These are phyloP conservation scores for Steinernema hermaphroditum DNA, from an alignment of 2,888 invertebrate species.

Conservation along the genomic window DNA sequence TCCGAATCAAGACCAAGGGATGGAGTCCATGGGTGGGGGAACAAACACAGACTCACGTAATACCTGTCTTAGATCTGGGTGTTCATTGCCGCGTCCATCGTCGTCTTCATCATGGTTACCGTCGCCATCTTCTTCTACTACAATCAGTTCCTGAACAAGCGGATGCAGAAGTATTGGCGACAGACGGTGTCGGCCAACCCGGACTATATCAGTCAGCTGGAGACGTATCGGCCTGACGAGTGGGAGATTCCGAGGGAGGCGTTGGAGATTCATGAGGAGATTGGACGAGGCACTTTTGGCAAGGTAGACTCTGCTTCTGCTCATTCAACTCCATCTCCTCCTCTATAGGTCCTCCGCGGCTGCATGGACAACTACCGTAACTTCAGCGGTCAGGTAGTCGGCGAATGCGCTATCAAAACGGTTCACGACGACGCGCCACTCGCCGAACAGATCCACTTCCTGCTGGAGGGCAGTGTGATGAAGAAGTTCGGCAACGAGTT, in stretches of 20 bases:
- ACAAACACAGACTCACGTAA: background rate
- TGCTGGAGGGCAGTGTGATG: constrained; percentile 64
- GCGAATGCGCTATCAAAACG: constrained; percentile 65
- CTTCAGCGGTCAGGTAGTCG: constrained; percentile 56
- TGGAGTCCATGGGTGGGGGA: constrained; percentile 42
- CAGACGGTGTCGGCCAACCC: constrained; percentile 78
- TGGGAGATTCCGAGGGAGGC: constrained; percentile 79
- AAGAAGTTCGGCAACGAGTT: constrained; percentile 62
- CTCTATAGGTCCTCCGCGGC: constrained; percentile 42
- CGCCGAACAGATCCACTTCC: constrained; percentile 60
- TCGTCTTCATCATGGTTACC: constrained; percentile 35
- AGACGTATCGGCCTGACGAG: constrained; percentile 77
- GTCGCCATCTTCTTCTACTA: constrained; percentile 28
- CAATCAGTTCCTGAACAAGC: constrained; percentile 32
- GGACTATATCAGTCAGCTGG: constrained; percentile 77
- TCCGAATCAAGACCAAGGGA: constrained; percentile 44
- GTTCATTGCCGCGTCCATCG: constrained; percentile 18
- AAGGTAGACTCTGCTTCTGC: constrained; percentile 69
- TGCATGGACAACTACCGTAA: constrained; percentile 69
- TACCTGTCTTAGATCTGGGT: background rate
- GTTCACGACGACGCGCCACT: constrained; percentile 51
- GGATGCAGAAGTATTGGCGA: constrained; percentile 36
- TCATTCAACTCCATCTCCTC: background rate
- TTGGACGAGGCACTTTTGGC: constrained; percentile 86
- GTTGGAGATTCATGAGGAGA: constrained; percentile 74